These are phyloP conservation scores for Lophotriccus pileatus DNA, from an alignment of 2,797 vertebrate genomes.

Conservation along the genomic window DNA sequence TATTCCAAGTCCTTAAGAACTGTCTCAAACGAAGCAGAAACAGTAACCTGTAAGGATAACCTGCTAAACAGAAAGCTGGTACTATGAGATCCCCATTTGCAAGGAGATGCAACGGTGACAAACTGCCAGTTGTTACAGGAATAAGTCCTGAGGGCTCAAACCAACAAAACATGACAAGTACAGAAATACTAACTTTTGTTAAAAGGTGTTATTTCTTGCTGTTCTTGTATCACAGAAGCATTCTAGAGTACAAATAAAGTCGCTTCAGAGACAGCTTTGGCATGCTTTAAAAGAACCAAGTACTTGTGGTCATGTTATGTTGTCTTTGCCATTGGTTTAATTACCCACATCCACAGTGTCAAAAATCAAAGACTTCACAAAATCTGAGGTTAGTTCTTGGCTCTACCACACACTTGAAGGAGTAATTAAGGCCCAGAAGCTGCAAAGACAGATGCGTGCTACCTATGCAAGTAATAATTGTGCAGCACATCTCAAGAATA, in stretches of 20 bases:
- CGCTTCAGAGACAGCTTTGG: not conserved
- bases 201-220: not conserved
- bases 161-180: not conserved
- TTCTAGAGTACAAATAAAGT: not conserved
- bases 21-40: conserved; percentile 72
- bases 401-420: not conserved
- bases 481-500: not conserved
- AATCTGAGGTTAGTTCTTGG: not conserved
- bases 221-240: not conserved
- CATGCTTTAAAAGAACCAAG: not conserved
- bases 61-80: not conserved
- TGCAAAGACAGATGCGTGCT: not conserved
- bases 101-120: not conserved
- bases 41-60: not conserved
- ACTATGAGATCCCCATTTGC: not conserved
- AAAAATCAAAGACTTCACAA: not conserved
- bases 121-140: not conserved
- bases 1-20: conserved; percentile 80
- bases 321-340: not conserved
- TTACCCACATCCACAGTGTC: not conserved
- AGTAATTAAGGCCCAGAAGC: not conserved
- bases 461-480: not conserved
- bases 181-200: not conserved
- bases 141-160: not conserved
- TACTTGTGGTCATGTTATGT: not conserved